A percentile compares a stretch with the other conserved stretches of the same genome.
These are phyloP conservation scores for Hofmannophila pseudospretella DNA, from an alignment of 2,888 invertebrate species.

Conservation along the genomic window DNA sequence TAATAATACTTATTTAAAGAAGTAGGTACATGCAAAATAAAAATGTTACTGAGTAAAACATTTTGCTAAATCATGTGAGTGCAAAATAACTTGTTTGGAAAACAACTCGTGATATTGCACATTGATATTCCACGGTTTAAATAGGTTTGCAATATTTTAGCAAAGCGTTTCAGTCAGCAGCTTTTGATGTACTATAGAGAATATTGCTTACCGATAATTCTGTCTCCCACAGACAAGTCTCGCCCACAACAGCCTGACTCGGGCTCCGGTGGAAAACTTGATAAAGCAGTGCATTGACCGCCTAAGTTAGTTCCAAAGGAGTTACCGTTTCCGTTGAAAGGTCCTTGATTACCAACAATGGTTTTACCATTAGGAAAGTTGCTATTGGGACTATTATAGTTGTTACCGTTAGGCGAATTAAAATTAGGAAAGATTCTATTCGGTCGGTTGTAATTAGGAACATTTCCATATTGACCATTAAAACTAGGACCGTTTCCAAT, in stretches of 20 bases:
- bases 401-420: slow-evolving; percentile 7
- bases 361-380: neutral
- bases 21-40: too few species aligned
- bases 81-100: too few species aligned
- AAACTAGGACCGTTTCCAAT: neutral
- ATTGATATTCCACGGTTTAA: too few species aligned
- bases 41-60: too few species aligned
- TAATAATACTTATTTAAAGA: too few species aligned
- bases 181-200: too few species aligned
- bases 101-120: too few species aligned
- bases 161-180: too few species aligned
- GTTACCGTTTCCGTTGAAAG: slow-evolving; percentile 12
- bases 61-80: too few species aligned
- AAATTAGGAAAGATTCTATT: slow-evolving; percentile 1
- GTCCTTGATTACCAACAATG: slow-evolving; percentile 4
- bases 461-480: neutral
- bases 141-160: too few species aligned
- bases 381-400: slow-evolving; percentile 7
- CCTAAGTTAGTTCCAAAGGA: slow-evolving; percentile 12
- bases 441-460: neutral
- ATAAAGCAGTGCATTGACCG: slow-evolving; percentile 37
- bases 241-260: slow-evolving; percentile 55
- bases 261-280: slow-evolving; percentile 47
- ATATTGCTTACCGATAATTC: slow-evolving; percentile 52
- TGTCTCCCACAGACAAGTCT: slow-evolving; percentile 44